Conservation (phyloP, 1,140 invertebrate genomes). For the Drosophila pectinifera region DNA sequence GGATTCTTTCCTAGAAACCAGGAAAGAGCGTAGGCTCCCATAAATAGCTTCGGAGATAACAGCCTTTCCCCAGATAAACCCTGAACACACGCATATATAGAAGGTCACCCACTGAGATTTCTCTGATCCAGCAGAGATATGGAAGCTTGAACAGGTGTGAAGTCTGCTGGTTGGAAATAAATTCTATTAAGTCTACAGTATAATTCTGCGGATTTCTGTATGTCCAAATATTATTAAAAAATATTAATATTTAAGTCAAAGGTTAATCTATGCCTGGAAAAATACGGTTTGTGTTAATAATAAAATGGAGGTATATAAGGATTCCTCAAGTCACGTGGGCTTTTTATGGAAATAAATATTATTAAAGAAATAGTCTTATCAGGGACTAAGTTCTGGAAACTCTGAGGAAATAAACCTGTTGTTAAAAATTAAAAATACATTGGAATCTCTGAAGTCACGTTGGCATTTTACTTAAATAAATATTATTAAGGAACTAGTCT, state of each 20-base stretch:
- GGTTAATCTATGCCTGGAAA: too few relatives aligned
- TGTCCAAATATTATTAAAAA: too few relatives aligned
- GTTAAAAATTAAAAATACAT: too few relatives aligned
- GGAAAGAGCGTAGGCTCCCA: background rate
- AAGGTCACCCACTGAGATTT: background rate
- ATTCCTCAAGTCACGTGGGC: background rate
- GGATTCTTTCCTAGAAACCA: background rate
- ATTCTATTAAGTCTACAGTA: too few relatives aligned
- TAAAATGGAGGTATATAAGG: too few relatives aligned
- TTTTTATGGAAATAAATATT: background rate
- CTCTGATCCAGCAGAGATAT: slow-evolving; percentile 6
- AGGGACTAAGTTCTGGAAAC: background rate
- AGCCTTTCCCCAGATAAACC: slow-evolving; percentile 1
- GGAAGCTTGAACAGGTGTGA: slow-evolving; percentile 25
- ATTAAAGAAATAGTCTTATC: background rate
- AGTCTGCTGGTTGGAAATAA: background rate
- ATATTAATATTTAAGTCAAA: too few relatives aligned
- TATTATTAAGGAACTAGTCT: background rate
- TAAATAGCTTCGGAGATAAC: slow-evolving; percentile 2
- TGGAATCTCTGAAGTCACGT: background rate
- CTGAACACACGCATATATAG: background rate
- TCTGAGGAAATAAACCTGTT: too few relatives aligned
- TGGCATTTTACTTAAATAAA: background rate
- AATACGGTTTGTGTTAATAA: too few relatives aligned
- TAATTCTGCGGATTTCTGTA: too few relatives aligned